These are phyloP conservation scores for Pipa parva DNA, from an alignment of 2,113 vertebrate genomes.

Conservation along the genomic window DNA sequence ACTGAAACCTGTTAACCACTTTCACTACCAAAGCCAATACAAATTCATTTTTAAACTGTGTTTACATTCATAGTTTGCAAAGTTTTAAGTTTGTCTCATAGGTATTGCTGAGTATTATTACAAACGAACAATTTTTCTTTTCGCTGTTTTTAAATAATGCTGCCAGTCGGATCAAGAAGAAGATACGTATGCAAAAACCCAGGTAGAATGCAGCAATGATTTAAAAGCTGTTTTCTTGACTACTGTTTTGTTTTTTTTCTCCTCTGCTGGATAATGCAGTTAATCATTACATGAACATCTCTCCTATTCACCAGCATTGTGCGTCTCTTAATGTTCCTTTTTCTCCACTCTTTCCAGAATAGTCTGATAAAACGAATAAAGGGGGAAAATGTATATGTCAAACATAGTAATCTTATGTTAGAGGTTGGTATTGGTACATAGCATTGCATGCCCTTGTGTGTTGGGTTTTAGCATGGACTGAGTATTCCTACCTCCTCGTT, in stretches of 20 bases:
- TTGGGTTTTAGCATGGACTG: constrained; percentile 61
- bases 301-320: constrained; percentile 50
- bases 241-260: constrained; percentile 41
- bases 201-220: constrained; percentile 74
- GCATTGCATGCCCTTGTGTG: constrained; percentile 77
- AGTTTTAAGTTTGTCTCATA: neutral
- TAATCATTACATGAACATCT: constrained; percentile 49
- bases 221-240: no score
- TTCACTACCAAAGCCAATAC: neutral
- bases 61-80: neutral
- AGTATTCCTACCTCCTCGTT: constrained; percentile 57
- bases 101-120: neutral
- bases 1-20: neutral
- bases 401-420: constrained; percentile 98
- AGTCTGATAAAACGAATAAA: constrained; percentile 91
- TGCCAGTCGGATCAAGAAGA: constrained; percentile 93
- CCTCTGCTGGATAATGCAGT: constrained; percentile 41
- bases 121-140: neutral
- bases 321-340: constrained; percentile 65
- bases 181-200: constrained; percentile 72
- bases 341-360: constrained; percentile 85
- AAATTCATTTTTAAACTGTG: neutral
- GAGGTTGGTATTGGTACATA: constrained; percentile 87
- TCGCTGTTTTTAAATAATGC: constrained; percentile 63
- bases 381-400: constrained; percentile 96